Conservation (phyloP, 30 jellyfish, hydroid and myxozoan genomes). For the Cassiopea xamachana region DNA sequence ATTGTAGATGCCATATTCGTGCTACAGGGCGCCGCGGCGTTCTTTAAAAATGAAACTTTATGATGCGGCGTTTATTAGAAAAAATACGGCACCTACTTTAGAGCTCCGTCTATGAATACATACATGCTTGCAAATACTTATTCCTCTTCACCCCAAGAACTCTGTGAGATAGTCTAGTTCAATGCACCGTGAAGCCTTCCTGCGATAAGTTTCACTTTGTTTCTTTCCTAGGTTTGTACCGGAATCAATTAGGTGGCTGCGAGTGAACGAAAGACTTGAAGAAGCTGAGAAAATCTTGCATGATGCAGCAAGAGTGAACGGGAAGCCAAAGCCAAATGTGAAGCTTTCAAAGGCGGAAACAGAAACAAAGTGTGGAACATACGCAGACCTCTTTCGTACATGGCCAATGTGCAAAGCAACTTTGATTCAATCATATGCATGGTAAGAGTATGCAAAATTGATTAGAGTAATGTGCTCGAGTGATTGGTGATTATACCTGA, state of each 20-base stretch:
- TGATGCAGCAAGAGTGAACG: constrained; percentile 62
- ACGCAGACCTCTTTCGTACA: constrained; percentile 60
- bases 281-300: constrained; percentile 70
- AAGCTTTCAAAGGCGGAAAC: constrained; percentile 28
- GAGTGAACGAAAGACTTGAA: constrained; percentile 59
- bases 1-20: no score
- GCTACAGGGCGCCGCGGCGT: no score
- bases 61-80: no score
- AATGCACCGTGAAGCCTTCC: no score
- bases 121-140: no score
- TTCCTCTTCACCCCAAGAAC: no score
- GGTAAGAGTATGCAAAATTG: constrained; percentile 30
- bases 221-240: constrained; percentile 58
- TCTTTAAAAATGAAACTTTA: no score
- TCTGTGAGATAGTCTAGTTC: no score
- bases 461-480: not conserved
- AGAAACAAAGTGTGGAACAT: constrained; percentile 19
- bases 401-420: constrained; percentile 47
- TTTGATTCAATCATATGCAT: constrained; percentile 68
- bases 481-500: not conserved
- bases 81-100: no score
- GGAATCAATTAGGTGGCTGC: constrained; percentile 87
- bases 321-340: constrained; percentile 67
- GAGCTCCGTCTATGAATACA: no score
- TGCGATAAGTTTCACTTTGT: no score